Base-by-base conservation (phyloP, 2,113 vertebrate genomes). In the Saguinus midas region DNA sequence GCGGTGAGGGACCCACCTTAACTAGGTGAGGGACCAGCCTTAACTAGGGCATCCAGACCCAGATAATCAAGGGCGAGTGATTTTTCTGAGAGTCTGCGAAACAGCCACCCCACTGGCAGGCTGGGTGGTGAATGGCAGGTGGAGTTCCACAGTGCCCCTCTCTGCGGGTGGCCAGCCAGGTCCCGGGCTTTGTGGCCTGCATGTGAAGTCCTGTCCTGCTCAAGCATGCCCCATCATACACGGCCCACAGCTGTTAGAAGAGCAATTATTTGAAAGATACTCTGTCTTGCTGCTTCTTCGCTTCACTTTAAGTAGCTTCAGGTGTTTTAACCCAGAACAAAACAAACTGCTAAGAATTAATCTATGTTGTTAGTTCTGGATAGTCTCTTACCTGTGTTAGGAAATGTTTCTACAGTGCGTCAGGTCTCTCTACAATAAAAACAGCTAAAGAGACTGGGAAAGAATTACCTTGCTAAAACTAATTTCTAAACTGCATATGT, bases 231-330 rank as follows among this genome's bases (percentile, higher is more conserved):
- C 70, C 3, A 37, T 32, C 43, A 11, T 9, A 5, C 6, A 3
- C 1, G 1, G 9, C 45, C 35, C 12, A 25, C 0, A 1, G 37
- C 91, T n/a, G 25, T 35, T 1, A 29, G 37, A 14, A 17, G 3
- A n/a, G n/a, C 81, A 3, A 20, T 37, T 8, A 29, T 3, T 3
- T 20, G 48, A 72, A 70, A 35, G 57, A 52, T 1, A 21, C 4
- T 78, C 55, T 1, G 20, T 40, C 32, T 50, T 32, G 43, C 66
- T 8, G 52, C 27, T 20, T 37, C 25, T 66, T 58, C 32, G 40
- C 21, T 35, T 90, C 32, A 29, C 25, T 50, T 45, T 12, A 21
- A 52, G 14, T 35, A 70, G 43, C 68, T 17, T 64, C 52, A 66
- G 81, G 37, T 17, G 58, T 90, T 27, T 25, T 61, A 32, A 83